These are phyloP conservation scores for Melanerpes aurifrons DNA, from an alignment of 2,113 vertebrate genomes.

Conservation along the genomic window DNA sequence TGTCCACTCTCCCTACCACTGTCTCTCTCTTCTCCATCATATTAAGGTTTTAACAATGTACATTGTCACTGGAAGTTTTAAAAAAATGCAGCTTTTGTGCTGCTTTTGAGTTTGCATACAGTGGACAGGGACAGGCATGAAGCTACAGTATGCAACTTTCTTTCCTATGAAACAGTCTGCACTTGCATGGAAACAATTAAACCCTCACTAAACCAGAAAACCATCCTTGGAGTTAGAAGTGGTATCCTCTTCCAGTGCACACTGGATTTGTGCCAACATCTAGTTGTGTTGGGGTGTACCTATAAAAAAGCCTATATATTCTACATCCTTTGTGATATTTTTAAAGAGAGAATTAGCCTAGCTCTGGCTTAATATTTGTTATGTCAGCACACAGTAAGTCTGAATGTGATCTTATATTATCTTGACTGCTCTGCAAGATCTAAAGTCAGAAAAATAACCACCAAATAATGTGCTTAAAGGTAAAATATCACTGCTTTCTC, in stretches of 20 bases:
- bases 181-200: not conserved
- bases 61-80: not conserved
- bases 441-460: not conserved
- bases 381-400: not conserved
- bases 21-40: not conserved
- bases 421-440: not conserved
- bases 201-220: not conserved
- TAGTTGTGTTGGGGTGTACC: not conserved
- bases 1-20: not conserved
- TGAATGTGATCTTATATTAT: not conserved
- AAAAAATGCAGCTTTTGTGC: not conserved
- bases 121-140: not conserved
- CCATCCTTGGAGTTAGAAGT: not conserved
- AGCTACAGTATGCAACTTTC: not conserved
- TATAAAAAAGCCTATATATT: not conserved
- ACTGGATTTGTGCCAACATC: not conserved
- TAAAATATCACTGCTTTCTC: not conserved
- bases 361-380: not conserved
- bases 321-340: not conserved
- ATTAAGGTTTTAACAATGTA: conserved; percentile 39
- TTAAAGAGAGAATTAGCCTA: not conserved
- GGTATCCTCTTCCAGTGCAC: not conserved
- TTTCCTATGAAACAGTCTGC: not conserved
- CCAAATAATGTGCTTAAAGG: not conserved
- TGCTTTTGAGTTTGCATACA: not conserved